Base-by-base conservation (phyloP, 2,113 vertebrate species). In the Rhinopomastus cyanomelas region DNA sequence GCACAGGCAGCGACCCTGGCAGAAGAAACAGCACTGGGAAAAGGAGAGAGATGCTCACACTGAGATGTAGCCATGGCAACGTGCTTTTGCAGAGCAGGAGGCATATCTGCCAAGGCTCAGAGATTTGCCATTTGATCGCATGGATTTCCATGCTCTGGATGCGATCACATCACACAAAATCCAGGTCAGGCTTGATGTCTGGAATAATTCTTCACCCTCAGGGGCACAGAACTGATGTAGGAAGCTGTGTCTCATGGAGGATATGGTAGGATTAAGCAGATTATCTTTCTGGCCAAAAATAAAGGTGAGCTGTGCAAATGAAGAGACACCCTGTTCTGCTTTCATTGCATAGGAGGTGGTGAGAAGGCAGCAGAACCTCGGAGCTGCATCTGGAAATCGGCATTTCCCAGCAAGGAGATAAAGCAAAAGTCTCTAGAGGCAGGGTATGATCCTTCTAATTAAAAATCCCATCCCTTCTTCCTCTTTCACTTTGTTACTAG, bases 21-120 rank as follows among this genome's bases (percentile, higher is more conserved):
- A 94, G 93, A 32, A 92, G 93, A 59, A 94, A 93, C 25, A 2
- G 81, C n/a, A 0, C 17, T 32, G 79, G 92, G 90, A 95, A 85
- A 75, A 93, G 94, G 83, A 95, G 69, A 84, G 77, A 94, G 92
- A 95, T 86, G 81, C 94, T 96, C 85, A 62, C 85, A 82, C 92
- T 60, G 94, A 86, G 94, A 88, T 18, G 96, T 97, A 96, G 94
- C 93, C 96, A 97, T 97, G 96, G 94, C 94, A 97, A 97, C 96
- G 22, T 57, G 92, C 80, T 94, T 93, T 44, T 90, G 92, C 92
- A 92, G 92, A 95, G 92, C 93, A 95, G 92, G 80, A 97, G 91
- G 88, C 95, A 94, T 93, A 89, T 92, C 92, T 96, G 96, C 96
- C 92, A 95, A 95, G 88, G 94, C 95, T 96, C 92, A 94, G 90